phyloP scores from a whole-genome alignment of 2,888 invertebrate genomes.

The Mechanitis mazaeus region DNA sequence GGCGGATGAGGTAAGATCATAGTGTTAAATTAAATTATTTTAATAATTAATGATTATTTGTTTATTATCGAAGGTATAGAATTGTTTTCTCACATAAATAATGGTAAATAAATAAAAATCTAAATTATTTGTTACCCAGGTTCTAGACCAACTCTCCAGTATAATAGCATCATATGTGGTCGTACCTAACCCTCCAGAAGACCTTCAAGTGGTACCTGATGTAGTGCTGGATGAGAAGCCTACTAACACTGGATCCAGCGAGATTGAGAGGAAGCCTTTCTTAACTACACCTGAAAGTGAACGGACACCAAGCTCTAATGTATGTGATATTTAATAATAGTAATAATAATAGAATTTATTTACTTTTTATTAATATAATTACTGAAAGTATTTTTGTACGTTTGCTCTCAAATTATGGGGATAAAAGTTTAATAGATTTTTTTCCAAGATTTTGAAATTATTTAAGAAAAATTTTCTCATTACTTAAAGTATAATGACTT shows the following conservation, averaged over 20 bases:
- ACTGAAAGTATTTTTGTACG: not conserved
- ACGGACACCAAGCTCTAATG: slow-evolving; percentile 47
- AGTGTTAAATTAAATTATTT: not conserved
- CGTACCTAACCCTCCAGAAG: slow-evolving; percentile 64
- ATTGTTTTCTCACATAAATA: slow-evolving; percentile 4
- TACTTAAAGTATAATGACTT: too few relatives aligned
- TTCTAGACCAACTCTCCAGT: slow-evolving; percentile 74
- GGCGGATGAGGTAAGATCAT: slow-evolving; percentile 76
- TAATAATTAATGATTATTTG: not conserved
- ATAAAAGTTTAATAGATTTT: too few relatives aligned
- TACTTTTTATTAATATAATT: not conserved
- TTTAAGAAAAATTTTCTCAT: too few relatives aligned
- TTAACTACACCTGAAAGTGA: slow-evolving; percentile 47
- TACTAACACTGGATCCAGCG: slow-evolving; percentile 36
- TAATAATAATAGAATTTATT: too few relatives aligned
- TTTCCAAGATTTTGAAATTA: too few relatives aligned
- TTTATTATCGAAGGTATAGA: not conserved
- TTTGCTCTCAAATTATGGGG: not conserved
- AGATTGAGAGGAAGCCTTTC: slow-evolving; percentile 50
- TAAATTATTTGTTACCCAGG: slow-evolving; percentile 39
- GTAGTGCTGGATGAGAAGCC: slow-evolving; percentile 55
- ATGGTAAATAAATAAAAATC: not conserved
- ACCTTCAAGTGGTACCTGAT: slow-evolving; percentile 77
- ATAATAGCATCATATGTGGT: slow-evolving; percentile 76
- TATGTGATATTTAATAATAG: slow-evolving; percentile 34